phyloP scores from a whole-genome alignment of 2,888 invertebrate genomes.

The Argyresthia albistria region DNA sequence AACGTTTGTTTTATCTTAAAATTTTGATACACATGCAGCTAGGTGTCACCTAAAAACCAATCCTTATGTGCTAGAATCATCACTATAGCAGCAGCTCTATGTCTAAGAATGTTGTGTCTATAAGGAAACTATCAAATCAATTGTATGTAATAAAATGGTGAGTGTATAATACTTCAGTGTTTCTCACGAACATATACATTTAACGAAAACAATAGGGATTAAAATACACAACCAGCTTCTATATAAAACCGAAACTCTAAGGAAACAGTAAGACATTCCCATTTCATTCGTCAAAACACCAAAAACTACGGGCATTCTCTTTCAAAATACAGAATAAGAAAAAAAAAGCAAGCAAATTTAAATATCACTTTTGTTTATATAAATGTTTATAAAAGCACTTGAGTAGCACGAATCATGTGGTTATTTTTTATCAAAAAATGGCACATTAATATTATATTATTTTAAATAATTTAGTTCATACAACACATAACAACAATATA shows the following conservation, averaged over 20 bases:
- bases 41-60: too few species aligned
- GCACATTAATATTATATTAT: conserved; percentile 49
- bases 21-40: too few species aligned
- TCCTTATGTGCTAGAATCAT: too few species aligned
- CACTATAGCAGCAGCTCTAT: neutral
- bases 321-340: conserved; percentile 27
- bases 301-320: conserved; percentile 30
- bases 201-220: neutral
- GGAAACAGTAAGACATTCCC: conserved; percentile 17
- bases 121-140: neutral
- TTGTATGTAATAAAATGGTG: neutral
- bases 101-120: neutral
- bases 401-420: conserved; percentile 53
- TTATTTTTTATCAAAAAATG: conserved; percentile 45
- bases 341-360: conserved; percentile 64
- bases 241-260: conserved; percentile 10
- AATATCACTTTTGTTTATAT: conserved; percentile 45
- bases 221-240: conserved; percentile 12
- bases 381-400: conserved; percentile 64
- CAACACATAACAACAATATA: conserved; percentile 45
- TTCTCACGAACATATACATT: neutral
- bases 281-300: conserved; percentile 24
- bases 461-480: conserved; percentile 46
- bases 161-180: neutral
- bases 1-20: too few species aligned